phyloP scores from a whole-genome alignment of 2,888 invertebrate species.

The Trissoscelio sp. region DNA sequence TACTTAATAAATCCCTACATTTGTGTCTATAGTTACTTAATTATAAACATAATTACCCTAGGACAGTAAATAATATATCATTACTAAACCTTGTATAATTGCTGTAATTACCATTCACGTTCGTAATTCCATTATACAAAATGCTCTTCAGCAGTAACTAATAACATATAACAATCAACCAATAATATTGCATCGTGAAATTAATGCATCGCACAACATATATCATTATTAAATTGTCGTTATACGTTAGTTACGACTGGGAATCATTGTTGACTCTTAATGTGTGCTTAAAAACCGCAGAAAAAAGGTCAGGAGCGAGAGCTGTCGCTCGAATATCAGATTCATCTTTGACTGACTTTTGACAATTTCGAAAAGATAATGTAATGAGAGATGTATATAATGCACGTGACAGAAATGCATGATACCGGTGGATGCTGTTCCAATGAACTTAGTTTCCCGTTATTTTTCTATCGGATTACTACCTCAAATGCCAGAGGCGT shows the following conservation, averaged over 20 bases:
- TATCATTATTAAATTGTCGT: constrained; percentile 8
- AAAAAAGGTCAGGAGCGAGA: too few relatives aligned
- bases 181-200: constrained; percentile 2
- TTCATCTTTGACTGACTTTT: constrained; percentile 16
- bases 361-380: constrained; percentile 48
- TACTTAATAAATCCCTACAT: not conserved
- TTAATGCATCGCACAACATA: constrained; percentile 6
- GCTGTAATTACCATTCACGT: constrained; percentile 2
- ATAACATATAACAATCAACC: constrained; percentile 7
- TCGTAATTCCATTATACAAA: constrained; percentile 20
- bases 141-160: constrained; percentile 4
- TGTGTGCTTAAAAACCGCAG: too few relatives aligned
- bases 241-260: not conserved
- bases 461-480: constrained; percentile 66
- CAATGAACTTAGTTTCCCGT: constrained; percentile 55
- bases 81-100: not conserved
- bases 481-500: constrained; percentile 49
- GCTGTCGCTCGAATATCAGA: not conserved
- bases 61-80: not conserved
- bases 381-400: constrained; percentile 53
- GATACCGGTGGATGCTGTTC: constrained; percentile 31
- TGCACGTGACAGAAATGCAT: constrained; percentile 62
- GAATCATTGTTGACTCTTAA: not conserved
- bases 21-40: not conserved
- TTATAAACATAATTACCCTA: constrained; percentile 1